Evolutionary conservation across 2,113 vertebrate species (phyloP).

Genomic region (human): DNA sequence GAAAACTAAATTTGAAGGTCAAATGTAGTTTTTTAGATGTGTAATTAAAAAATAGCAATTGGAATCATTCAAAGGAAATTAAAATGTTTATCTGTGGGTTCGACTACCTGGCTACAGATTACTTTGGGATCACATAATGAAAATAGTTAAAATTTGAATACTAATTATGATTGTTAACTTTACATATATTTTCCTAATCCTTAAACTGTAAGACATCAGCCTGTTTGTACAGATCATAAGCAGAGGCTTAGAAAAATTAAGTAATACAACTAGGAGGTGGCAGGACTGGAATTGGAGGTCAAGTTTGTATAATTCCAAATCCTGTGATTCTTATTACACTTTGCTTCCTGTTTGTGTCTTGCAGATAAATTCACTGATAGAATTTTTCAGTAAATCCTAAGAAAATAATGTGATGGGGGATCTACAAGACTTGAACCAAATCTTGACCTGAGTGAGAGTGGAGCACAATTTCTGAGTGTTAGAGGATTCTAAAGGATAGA

Average conservation of each 20-base stretch:
- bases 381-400: not conserved
- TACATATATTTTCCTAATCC: conserved; percentile 24
- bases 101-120: not conserved
- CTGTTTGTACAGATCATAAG: not conserved
- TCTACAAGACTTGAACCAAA: not conserved
- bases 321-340: not conserved
- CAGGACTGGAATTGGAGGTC: not conserved
- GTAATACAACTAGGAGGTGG: not conserved
- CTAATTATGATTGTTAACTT: not conserved
- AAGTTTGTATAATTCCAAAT: not conserved
- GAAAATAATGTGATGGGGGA: not conserved
- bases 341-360: not conserved
- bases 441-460: not conserved
- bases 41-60: not conserved
- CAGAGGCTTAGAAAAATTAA: not conserved
- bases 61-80: not conserved
- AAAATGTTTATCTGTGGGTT: not conserved
- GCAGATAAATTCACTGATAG: not conserved
- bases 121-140: not conserved
- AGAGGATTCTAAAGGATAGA: not conserved
- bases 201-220: not conserved
- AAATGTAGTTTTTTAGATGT: not conserved
- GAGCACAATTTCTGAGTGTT: not conserved
- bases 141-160: not conserved
- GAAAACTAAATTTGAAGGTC: conserved; percentile 4